These are phyloP conservation scores for Bettongia penicillata DNA, from an alignment of 2,113 vertebrate species.

Conservation along the genomic window DNA sequence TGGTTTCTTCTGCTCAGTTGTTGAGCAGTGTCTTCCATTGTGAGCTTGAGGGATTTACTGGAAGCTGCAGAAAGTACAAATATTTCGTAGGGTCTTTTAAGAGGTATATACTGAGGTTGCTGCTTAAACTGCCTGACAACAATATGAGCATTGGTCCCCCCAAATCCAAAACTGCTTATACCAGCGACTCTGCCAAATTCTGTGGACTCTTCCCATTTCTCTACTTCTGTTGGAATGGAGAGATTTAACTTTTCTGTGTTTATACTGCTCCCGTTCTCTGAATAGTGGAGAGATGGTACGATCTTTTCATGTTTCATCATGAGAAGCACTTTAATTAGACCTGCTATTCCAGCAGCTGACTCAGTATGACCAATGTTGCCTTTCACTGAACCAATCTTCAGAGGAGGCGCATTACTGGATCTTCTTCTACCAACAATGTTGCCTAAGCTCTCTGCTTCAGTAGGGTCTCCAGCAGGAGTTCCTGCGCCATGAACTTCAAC, in stretches of 20 bases:
- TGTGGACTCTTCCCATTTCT: slow-evolving; percentile 84
- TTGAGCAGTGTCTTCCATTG: slow-evolving; percentile 80
- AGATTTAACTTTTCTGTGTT: slow-evolving; percentile 84
- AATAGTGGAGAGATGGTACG: slow-evolving; percentile 90
- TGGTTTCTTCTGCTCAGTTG: slow-evolving; percentile 77
- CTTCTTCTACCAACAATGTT: slow-evolving; percentile 82
- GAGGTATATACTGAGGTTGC: slow-evolving; percentile 81
- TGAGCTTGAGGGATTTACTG: slow-evolving; percentile 82
- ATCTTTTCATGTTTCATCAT: slow-evolving; percentile 91
- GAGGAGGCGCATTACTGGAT: slow-evolving; percentile 65
- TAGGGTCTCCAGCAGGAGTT: slow-evolving; percentile 86
- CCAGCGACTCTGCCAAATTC: slow-evolving; percentile 85
- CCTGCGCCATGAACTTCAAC: slow-evolving; percentile 90
- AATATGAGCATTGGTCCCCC: slow-evolving; percentile 90
- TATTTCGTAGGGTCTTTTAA: slow-evolving; percentile 82
- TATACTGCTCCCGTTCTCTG: slow-evolving; percentile 84
- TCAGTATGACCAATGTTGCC: slow-evolving; percentile 91
- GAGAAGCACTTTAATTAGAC: slow-evolving; percentile 92
- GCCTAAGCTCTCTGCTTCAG: slow-evolving; percentile 86
- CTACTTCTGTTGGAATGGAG: slow-evolving; percentile 81
- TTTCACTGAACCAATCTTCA: slow-evolving; percentile 88
- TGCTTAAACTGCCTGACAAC: slow-evolving; percentile 87
- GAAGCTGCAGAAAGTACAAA: slow-evolving; percentile 89
- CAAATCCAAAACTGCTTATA: slow-evolving; percentile 93
- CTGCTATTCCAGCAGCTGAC: slow-evolving; percentile 92